Evolutionary conservation across 2,113 vertebrate genomes (phyloP), one percentile per base, ranked within the genome.

Genomic region (Ciconia maguari): DNA sequence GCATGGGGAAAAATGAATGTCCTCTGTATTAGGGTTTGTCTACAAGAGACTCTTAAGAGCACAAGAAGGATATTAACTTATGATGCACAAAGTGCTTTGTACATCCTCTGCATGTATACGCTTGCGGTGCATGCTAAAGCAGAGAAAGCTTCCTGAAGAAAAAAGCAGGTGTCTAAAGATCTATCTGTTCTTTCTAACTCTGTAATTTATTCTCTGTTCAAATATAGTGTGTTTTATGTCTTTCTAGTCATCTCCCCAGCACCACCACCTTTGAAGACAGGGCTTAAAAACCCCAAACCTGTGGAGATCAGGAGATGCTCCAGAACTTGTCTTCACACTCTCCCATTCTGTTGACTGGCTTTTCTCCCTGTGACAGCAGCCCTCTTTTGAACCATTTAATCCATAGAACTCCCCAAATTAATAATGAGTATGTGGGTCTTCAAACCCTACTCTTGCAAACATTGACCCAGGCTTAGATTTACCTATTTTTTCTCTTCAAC

Each of bases 91-190:
- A 54, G 16, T 42, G 10, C 21, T 89, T 62, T 71, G 16, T 34
- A 22, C 12, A n/a, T 18, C 16, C 10, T 90, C 25, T 68, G 38
- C 49, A 24, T 0, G 0, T 22, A 6, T n/a, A 42, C 0, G 0
- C 7, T 93, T 60, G 34, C 32, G 24, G 11, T 36, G 10, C 13
- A 52, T 34, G 16, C 7, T 71, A 83, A 55, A 21, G 5, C 36
- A 72, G 38, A 64, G 15, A 64, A 87, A 61, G 0, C 10, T 69
- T 84, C 60, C 49, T 80, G 30, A 60, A 51, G 14, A 6, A 44
- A 46, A 79, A 54, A n/a, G 0, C 8, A 60, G 0, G 0, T 55
- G 4, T 14, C 13, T 78, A 70, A 61, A 91, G 9, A 41, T 19
- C 7, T 64, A 4, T 34, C 30, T 51, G 15, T 30, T 58, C 9